These are phyloP conservation scores for Actinostola sp. DNA, from an alignment of 92 coral and sea anemone genomes.

Conservation along the genomic window DNA sequence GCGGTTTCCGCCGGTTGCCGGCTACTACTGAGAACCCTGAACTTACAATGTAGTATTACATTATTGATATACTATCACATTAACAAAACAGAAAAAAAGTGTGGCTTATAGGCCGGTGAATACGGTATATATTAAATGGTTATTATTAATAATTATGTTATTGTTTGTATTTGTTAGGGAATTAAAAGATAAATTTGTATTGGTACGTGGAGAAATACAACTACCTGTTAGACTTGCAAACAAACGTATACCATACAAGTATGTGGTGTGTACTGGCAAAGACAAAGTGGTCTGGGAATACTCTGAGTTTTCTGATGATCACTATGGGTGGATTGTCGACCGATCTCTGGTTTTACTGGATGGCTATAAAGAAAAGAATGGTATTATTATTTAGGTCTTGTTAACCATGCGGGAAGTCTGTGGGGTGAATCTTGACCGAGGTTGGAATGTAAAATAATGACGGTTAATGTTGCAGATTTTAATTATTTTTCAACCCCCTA, in stretches of 20 bases:
- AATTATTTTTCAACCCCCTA: too few species aligned
- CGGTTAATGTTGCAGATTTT: too few species aligned
- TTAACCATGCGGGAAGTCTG: neutral
- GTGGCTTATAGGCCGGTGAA: too few species aligned
- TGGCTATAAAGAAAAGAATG: constrained; percentile 11
- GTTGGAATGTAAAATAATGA: too few species aligned
- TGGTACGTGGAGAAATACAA: constrained; percentile 41
- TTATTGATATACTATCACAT: too few species aligned
- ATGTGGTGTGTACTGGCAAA: constrained; percentile 32
- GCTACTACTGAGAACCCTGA: too few species aligned
- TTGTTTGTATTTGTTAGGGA: neutral
- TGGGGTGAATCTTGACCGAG: too few species aligned
- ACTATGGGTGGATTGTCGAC: constrained; percentile 3
- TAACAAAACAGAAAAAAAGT: too few species aligned
- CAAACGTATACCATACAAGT: constrained; percentile 48
- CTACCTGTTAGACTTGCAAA: constrained; percentile 29
- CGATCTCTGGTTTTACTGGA: constrained; percentile 34
- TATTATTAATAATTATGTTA: neutral
- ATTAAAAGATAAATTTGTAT: neutral
- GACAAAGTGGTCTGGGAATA: constrained; percentile 32
- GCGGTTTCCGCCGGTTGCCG: too few species aligned
- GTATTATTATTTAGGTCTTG: constrained; percentile 14
- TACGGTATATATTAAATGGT: too few species aligned
- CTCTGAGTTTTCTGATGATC: constrained; percentile 44
- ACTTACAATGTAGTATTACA: too few species aligned